Evolutionary conservation across 1,140 invertebrate genomes (phyloP).

Genomic region (Belonocnema kinseyi): DNA sequence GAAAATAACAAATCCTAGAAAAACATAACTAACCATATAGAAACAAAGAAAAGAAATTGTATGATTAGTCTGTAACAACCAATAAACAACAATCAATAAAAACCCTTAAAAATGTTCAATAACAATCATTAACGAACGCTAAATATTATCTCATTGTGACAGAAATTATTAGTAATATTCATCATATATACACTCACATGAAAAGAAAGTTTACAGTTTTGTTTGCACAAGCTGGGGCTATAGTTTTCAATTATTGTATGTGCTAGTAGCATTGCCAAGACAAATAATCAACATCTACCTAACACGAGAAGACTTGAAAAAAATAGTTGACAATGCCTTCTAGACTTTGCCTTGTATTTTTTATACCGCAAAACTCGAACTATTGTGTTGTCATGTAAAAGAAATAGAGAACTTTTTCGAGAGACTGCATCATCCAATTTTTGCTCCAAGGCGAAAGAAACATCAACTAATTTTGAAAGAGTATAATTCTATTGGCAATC

Average conservation of each 20-base stretch:
- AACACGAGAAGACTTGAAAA: not conserved
- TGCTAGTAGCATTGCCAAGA: not conserved
- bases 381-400: not conserved
- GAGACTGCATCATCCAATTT: not conserved
- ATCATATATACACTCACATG: no score
- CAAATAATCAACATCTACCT: not conserved
- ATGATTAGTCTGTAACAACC: no score
- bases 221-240: not conserved
- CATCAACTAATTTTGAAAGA: not conserved
- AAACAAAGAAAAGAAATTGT: no score
- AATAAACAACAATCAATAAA: no score
- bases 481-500: not conserved
- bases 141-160: no score
- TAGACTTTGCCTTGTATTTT: not conserved
- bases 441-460: not conserved
- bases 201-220: not conserved
- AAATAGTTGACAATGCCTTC: not conserved
- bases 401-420: not conserved
- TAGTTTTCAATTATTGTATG: not conserved
- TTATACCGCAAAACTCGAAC: not conserved
- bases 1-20: no score
- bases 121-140: no score
- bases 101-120: no score
- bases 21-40: no score
- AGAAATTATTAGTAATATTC: no score